Percentiles rank a stretch among this genome's conserved stretches.
Conservation (phyloP, 1,140 invertebrate genomes). For the Scaptomyza pallida region DNA sequence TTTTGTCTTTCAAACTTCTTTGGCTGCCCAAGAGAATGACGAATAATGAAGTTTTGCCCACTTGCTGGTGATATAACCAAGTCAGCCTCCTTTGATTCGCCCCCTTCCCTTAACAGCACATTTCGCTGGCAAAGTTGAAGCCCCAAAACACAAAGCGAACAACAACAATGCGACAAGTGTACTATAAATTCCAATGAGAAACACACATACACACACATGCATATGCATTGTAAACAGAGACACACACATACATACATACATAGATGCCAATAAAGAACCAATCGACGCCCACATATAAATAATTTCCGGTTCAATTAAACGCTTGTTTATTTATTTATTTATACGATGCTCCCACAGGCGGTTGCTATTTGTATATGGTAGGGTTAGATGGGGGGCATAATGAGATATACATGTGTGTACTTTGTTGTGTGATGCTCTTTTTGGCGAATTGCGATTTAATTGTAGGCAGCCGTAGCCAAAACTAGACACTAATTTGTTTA, state of each 20-base stretch:
- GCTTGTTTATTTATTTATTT: constrained; percentile 80
- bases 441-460: constrained; percentile 47
- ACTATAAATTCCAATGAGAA: constrained; percentile 72
- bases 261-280: constrained; percentile 31
- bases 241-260: constrained; percentile 17
- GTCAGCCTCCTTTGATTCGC: neutral
- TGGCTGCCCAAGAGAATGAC: neutral
- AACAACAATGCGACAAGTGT: constrained; percentile 50
- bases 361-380: neutral
- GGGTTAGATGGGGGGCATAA: neutral
- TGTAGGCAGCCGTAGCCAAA: constrained; percentile 33
- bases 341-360: constrained; percentile 45
- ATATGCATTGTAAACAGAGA: neutral
- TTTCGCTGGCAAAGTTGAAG: constrained; percentile 35
- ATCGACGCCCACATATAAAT: constrained; percentile 71
- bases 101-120: neutral
- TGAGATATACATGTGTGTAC: neutral
- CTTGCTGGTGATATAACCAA: constrained; percentile 4
- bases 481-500: constrained; percentile 68
- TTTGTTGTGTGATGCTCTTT: constrained; percentile 20
- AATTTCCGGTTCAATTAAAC: constrained; percentile 82
- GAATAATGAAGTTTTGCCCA: constrained; percentile 2
- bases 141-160: constrained; percentile 50
- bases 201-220: constrained; percentile 28
- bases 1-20: no score